Evolutionary conservation across 37 sponge, comb jelly and placozoan genomes (phyloP).

Genomic region (Axinella damicornis): DNA sequence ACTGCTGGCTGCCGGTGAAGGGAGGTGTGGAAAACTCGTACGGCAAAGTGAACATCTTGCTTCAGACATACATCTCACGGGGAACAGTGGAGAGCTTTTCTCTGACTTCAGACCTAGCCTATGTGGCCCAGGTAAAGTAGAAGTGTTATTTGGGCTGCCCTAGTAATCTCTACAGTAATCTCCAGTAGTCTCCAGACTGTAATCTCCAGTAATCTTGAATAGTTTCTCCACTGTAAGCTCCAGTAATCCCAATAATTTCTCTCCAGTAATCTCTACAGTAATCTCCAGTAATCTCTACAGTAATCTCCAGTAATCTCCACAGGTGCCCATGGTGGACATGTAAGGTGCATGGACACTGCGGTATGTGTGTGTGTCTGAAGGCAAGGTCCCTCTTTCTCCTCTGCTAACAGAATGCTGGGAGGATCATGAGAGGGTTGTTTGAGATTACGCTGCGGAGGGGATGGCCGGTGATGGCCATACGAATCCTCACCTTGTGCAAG

Average conservation of each 20-base stretch:
- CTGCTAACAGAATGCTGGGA: slow-evolving; percentile 81
- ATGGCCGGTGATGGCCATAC: slow-evolving; percentile 70
- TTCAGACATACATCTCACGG: slow-evolving; percentile 90
- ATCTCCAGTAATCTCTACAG: no score
- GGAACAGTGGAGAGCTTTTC: slow-evolving; percentile 87
- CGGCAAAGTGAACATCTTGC: slow-evolving; percentile 95
- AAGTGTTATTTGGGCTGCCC: no score
- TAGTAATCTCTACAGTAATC: no score
- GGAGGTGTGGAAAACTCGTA: slow-evolving; percentile 91
- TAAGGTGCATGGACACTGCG: no score
- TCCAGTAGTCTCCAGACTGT: no score
- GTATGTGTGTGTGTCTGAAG: no score
- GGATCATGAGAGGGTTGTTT: slow-evolving; percentile 94
- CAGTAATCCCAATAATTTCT: no score
- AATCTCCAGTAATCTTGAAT: no score
- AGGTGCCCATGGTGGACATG: no score
- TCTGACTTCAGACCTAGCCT: slow-evolving; percentile 92
- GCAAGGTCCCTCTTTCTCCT: neutral
- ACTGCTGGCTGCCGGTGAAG: slow-evolving; percentile 62
- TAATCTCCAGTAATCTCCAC: no score
- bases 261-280: no score
- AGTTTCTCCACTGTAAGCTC: no score
- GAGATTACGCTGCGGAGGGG: slow-evolving; percentile 88
- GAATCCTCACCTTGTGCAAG: slow-evolving; percentile 84
- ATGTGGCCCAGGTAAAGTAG: slow-evolving; percentile 83